Conservation (phyloP, 23 tunicate genomes). For the Trididemnum clinides region DNA sequence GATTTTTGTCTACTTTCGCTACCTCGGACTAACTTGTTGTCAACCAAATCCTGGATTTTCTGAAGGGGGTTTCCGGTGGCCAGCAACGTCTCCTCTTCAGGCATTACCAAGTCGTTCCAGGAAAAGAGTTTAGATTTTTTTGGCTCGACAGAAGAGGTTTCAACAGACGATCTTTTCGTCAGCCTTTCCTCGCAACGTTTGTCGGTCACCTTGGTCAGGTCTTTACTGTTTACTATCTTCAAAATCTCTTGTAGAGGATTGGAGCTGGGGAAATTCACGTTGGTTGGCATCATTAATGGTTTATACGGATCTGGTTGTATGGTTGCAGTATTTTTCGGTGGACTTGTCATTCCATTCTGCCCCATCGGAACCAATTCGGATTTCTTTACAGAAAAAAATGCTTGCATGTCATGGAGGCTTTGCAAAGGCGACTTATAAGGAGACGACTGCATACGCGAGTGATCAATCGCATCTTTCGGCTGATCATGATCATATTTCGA, state of each 20-base stretch:
- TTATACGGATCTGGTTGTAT: neutral
- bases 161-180: neutral
- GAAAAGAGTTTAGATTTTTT: constrained; percentile 30
- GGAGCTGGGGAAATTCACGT: neutral
- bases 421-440: constrained; percentile 52
- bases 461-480: neutral
- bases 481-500: neutral
- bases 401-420: constrained; percentile 47
- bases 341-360: neutral
- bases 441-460: neutral
- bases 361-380: constrained; percentile 18
- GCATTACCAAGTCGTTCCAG: constrained; percentile 36
- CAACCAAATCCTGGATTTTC: constrained; percentile 61
- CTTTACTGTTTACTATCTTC: constrained; percentile 73
- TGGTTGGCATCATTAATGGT: neutral
- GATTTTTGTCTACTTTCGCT: too few relatives aligned
- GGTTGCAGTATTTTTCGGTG: neutral
- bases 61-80: constrained; percentile 41
- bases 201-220: neutral
- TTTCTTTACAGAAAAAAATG: constrained; percentile 31
- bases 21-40: constrained; percentile 21
- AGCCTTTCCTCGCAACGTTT: neutral
- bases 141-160: neutral
- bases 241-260: constrained; percentile 85
- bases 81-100: constrained; percentile 5